Conservation (phyloP, 2,113 vertebrate genomes). For the Prietella phreatophila region DNA sequence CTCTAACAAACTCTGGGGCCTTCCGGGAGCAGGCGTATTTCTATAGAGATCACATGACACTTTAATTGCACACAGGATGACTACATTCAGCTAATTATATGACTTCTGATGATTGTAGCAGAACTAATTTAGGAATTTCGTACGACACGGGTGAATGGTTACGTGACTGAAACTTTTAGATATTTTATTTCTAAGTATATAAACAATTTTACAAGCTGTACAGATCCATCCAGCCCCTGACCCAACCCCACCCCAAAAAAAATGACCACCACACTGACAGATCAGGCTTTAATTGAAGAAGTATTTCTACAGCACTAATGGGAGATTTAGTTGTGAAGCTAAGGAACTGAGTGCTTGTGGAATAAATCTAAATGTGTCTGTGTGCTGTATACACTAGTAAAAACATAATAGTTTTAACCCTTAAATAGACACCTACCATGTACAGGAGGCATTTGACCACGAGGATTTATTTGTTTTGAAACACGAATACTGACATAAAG, state of each 20-base stretch:
- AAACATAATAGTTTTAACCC: neutral
- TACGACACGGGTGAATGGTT: neutral
- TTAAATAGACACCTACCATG: neutral
- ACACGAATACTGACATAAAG: neutral
- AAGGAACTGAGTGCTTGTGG: neutral
- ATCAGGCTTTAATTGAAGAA: neutral
- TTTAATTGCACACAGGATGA: neutral
- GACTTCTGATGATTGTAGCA: neutral
- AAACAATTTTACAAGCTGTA: neutral
- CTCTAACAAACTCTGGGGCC: neutral
- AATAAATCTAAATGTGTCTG: neutral
- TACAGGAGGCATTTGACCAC: neutral
- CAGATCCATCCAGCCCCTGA: no score
- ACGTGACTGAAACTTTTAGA: neutral
- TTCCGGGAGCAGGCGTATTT: neutral
- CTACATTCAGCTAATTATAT: neutral
- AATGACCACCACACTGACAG: neutral
- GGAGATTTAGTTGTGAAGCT: neutral
- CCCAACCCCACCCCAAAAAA: no score
- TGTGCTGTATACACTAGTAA: neutral
- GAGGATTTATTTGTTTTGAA: neutral
- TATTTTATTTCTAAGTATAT: neutral
- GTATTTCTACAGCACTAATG: neutral
- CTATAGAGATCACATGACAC: neutral
- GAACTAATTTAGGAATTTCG: neutral